A percentile compares a stretch with the other conserved stretches of the same genome.
phyloP scores from a whole-genome alignment of 2,888 invertebrate genomes.

The Monopis laevigella region DNA sequence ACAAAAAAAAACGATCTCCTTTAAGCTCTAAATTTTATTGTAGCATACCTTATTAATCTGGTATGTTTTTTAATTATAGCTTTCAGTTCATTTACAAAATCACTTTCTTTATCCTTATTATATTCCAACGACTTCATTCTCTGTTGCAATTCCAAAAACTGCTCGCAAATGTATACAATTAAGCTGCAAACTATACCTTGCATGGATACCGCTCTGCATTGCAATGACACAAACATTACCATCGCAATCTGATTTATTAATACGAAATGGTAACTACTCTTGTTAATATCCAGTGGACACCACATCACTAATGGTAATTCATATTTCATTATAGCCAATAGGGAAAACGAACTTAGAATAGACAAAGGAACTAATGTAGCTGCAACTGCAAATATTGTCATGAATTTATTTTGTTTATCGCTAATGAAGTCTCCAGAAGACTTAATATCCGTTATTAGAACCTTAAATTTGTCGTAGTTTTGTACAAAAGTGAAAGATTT shows the following conservation, averaged over 20 bases:
- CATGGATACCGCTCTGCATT: conserved; percentile 36
- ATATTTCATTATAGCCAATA: conserved; percentile 29
- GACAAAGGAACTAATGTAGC: conserved; percentile 25
- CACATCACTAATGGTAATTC: conserved; percentile 42
- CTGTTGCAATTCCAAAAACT: conserved; percentile 35
- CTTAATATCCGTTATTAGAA: conserved; percentile 35
- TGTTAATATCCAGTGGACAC: conserved; percentile 43
- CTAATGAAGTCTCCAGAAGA: conserved; percentile 35
- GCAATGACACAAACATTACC: conserved; percentile 27
- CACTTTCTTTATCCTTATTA: conserved; percentile 23
- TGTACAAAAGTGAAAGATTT: conserved; percentile 35
- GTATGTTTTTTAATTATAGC: conserved; percentile 40
- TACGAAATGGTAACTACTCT: conserved; percentile 30
- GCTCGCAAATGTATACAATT: conserved; percentile 46
- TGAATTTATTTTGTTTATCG: conserved; percentile 29
- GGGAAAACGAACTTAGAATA: conserved; percentile 28
- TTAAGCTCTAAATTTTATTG: background rate
- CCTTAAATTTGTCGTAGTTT: conserved; percentile 29
- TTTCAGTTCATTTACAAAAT: conserved; percentile 30
- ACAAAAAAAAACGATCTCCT: too few species aligned
- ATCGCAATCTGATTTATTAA: conserved; percentile 23
- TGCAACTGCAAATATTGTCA: conserved; percentile 28
- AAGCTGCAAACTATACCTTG: conserved; percentile 46
- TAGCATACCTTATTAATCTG: conserved; percentile 40
- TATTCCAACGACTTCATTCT: conserved; percentile 30